phyloP scores from a whole-genome alignment of 2,797 vertebrate species.

The Aplochiton taeniatus region DNA sequence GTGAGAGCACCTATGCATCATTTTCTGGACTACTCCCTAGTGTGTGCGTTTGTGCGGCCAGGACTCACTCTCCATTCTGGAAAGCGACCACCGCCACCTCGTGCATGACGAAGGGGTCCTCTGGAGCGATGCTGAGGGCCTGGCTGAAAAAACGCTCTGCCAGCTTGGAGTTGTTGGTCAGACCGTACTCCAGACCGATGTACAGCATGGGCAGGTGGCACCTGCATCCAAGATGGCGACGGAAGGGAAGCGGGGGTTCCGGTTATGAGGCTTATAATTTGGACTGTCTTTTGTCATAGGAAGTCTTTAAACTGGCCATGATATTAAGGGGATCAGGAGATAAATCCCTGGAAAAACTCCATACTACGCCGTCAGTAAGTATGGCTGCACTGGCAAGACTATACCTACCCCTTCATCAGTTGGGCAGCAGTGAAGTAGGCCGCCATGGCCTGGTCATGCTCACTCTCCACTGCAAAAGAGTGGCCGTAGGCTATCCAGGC shows the following conservation, averaged over 20 bases:
- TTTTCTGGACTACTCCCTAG: background rate
- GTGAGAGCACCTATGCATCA: background rate
- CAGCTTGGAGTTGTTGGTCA: slow-evolving; percentile 98
- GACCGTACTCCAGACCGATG: slow-evolving; percentile 96
- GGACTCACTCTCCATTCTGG: slow-evolving; percentile 98
- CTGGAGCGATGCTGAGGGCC: slow-evolving; percentile 94
- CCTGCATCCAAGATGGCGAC: slow-evolving; percentile 60
- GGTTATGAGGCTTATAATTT: background rate
- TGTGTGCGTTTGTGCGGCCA: background rate
- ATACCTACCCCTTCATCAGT: slow-evolving; percentile 95
- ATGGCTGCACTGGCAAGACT: background rate
- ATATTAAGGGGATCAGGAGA: too few species aligned
- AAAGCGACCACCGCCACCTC: slow-evolving; percentile 99
- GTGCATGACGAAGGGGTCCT: slow-evolving; percentile 98
- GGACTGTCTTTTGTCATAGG: too few species aligned
- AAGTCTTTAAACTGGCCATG: too few species aligned
- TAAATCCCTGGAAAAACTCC: too few species aligned
- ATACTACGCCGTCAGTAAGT: background rate
- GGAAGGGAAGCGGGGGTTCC: background rate
- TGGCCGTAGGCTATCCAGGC: slow-evolving; percentile 98
- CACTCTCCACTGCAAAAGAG: slow-evolving; percentile 97
- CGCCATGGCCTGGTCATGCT: slow-evolving; percentile 98
- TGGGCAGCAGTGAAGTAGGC: slow-evolving; percentile 98
- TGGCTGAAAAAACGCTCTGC: slow-evolving; percentile 98
- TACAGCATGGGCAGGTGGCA: slow-evolving; percentile 98